These are phyloP conservation scores for Scarus forsteni DNA, from an alignment of 2,797 vertebrate species.

Conservation along the genomic window DNA sequence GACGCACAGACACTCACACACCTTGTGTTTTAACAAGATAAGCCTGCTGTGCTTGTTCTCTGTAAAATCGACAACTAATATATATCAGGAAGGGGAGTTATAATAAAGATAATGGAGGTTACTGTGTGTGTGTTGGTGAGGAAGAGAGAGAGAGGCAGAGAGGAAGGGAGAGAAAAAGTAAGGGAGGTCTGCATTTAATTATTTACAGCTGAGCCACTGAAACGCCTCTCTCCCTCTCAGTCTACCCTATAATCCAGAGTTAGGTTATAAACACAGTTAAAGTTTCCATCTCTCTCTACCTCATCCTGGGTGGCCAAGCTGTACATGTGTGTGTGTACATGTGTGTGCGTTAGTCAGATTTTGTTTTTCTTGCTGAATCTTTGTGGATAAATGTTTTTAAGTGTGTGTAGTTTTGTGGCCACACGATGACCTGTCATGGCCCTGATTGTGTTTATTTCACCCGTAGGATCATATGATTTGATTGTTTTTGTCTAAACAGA, in stretches of 20 bases:
- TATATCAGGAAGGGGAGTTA: slow-evolving; percentile 66
- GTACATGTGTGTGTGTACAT: slow-evolving; percentile 41
- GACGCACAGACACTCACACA: slow-evolving; percentile 7
- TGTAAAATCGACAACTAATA: slow-evolving; percentile 70
- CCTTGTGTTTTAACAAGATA: slow-evolving; percentile 64
- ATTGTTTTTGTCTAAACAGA: slow-evolving; percentile 5
- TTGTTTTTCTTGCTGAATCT: slow-evolving; percentile 44
- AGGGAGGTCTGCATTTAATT: slow-evolving; percentile 69
- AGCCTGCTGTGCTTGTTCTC: slow-evolving; percentile 62
- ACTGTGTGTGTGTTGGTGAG: slow-evolving; percentile 32
- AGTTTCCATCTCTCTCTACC: slow-evolving; percentile 72
- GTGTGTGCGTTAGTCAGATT: slow-evolving; percentile 37
- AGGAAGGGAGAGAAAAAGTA: slow-evolving; percentile 7
- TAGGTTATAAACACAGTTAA: slow-evolving; percentile 83
- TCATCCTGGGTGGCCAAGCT: slow-evolving; percentile 83
- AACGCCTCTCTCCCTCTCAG: slow-evolving; percentile 38
- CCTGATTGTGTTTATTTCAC: slow-evolving; percentile 40
- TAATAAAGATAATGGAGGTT: slow-evolving; percentile 62
- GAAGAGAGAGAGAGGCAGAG: slow-evolving; percentile 14
- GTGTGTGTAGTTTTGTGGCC: slow-evolving; percentile 35
- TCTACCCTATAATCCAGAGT: slow-evolving; percentile 83
- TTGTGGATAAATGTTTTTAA: slow-evolving; percentile 8
- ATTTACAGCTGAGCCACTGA: slow-evolving; percentile 78
- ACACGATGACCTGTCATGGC: slow-evolving; percentile 35
- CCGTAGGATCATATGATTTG: slow-evolving; percentile 7